A percentile compares a stretch with the other conserved stretches of the same genome.
Evolutionary conservation across 2,113 vertebrate species (phyloP).

Genomic region (Fregetta grallaria): DNA sequence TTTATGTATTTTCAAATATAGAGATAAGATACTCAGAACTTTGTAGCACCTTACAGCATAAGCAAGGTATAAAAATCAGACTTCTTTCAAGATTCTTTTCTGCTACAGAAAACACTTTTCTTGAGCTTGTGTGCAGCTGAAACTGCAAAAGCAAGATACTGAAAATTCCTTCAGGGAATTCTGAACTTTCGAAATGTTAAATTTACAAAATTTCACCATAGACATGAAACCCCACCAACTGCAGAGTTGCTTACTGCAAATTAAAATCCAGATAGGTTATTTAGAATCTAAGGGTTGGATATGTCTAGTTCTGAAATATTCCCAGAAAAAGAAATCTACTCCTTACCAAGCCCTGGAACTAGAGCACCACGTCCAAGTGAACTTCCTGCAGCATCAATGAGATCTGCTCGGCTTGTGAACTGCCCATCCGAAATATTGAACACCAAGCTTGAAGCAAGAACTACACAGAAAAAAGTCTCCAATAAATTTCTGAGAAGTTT

Average conservation of each 20-base stretch:
- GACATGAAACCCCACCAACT: neutral
- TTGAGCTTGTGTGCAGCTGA: neutral
- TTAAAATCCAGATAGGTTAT: neutral
- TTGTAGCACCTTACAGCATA: neutral
- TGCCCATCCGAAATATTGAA: conserved; percentile 94
- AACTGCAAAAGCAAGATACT: neutral
- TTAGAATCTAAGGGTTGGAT: neutral
- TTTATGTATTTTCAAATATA: neutral
- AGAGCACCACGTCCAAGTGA: conserved; percentile 95
- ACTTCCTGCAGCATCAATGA: conserved; percentile 95
- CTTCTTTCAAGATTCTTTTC: neutral
- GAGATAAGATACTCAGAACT: neutral
- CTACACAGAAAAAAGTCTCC: conserved; percentile 64
- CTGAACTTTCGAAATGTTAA: neutral
- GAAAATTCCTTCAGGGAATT: neutral
- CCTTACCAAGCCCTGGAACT: conserved; percentile 93
- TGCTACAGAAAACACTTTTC: neutral
- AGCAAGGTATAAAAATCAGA: neutral
- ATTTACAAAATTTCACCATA: neutral
- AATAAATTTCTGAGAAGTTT: conserved; percentile 2
- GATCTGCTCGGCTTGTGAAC: conserved; percentile 92
- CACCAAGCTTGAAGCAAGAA: conserved; percentile 93
- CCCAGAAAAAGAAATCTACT: neutral
- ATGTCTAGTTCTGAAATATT: neutral
- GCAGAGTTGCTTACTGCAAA: neutral